Base-by-base conservation (phyloP, 1,140 invertebrate species). In the Ips typographus region DNA sequence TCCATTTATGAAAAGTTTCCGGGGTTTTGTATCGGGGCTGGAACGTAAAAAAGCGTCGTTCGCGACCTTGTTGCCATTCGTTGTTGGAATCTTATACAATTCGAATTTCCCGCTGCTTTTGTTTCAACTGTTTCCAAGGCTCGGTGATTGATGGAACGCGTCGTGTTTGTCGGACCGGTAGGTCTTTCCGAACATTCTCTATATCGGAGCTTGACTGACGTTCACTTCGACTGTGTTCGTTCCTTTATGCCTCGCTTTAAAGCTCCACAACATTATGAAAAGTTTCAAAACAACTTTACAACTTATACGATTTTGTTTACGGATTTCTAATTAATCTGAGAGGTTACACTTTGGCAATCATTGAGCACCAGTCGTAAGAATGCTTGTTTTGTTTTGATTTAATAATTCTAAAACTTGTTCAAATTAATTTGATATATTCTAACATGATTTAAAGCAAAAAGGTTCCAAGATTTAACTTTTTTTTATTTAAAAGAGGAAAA, bases 31-130 rank as follows among this genome's bases (percentile, higher is more conserved):
- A 75, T 72, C 69, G 71, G 22, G 22, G 72, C 73, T 41, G 47
- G 36, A 39, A 66, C 59, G 65, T 74, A 74, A 77, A 77, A 77
- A 76, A 68, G 60, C 40, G 75, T 71, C 71, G 72, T 72, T 56
- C 71, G 72, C 74, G 55, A 51, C 65, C 65, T 66, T 66, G 65
- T 65, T 65, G 63, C 40, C 63, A 65, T 65, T 56, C 63, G 63
- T 77, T 72, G 75, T 78, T 78, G 74, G 72, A 77, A 73, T 72
- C 74, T 76, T 77, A 77, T 77, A 77, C 70, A 74, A 70, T 77
- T 77, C 75, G 76, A 75, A 78, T 78, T 78, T 78, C 77, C 77
- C 76, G 76, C 77, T 76, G 77, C 73, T 78, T 78, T 77, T 78
- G 76, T 77, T 78, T 78, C 76, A 78, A 78, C 77, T 75, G 75